Evolutionary conservation across 2,113 vertebrate species (phyloP).

Genomic region (Mystacornis crossleyi): DNA sequence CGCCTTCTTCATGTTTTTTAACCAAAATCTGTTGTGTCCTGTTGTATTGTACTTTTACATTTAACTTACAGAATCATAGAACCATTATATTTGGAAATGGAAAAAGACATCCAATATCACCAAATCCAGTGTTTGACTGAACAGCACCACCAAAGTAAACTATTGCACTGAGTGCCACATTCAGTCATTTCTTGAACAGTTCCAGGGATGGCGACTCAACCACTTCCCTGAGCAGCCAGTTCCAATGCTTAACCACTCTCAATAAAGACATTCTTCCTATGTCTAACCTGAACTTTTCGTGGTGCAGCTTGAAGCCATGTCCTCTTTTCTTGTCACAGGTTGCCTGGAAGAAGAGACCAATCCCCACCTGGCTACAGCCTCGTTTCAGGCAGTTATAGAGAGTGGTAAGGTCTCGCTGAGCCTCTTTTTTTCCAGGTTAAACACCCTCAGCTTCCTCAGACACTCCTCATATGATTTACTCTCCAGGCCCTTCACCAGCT

Average conservation of each 20-base stretch:
- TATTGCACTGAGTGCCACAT: not conserved
- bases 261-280: not conserved
- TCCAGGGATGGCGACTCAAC: not conserved
- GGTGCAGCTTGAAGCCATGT: not conserved
- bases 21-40: not conserved
- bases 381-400: not conserved
- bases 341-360: not conserved
- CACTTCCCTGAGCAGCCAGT: not conserved
- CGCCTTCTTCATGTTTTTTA: not conserved
- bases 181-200: not conserved
- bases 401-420: not conserved
- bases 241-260: not conserved
- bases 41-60: not conserved
- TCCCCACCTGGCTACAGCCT: not conserved
- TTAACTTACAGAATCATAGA: not conserved
- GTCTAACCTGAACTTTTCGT: not conserved
- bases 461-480: not conserved
- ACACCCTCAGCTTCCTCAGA: not conserved
- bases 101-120: not conserved
- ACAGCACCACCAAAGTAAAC: not conserved
- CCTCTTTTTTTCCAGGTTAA: not conserved
- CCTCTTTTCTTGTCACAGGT: not conserved
- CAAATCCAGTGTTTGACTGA: not conserved
- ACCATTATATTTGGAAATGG: not conserved
- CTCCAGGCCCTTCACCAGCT: too few relatives aligned